A percentile compares a stretch with the other conserved stretches of the same genome.
Evolutionary conservation across 2,888 invertebrate genomes (phyloP).

Genomic region (Candidula unifasciata): DNA sequence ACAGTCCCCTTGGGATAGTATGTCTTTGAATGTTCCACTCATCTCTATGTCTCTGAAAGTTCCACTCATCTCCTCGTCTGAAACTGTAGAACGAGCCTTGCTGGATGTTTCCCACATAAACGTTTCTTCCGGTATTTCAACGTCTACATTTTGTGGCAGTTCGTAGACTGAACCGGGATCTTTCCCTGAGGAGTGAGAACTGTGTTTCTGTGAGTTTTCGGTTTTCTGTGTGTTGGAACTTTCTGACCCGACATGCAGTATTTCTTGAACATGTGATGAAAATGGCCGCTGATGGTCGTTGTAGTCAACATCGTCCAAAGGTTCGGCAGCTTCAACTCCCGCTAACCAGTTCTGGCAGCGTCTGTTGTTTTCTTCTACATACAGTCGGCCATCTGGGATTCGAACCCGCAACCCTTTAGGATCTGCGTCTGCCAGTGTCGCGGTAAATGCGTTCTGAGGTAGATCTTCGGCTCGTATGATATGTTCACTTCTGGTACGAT

Average conservation of each 20-base stretch:
- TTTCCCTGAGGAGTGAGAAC: neutral
- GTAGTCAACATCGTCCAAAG: constrained; percentile 67
- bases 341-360: constrained; percentile 73
- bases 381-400: constrained; percentile 62
- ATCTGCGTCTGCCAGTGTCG: constrained; percentile 68
- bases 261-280: neutral
- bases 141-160: constrained; percentile 51
- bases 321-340: constrained; percentile 69
- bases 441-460: constrained; percentile 66
- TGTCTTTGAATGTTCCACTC: constrained; percentile 8
- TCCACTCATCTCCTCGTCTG: constrained; percentile 7
- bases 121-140: constrained; percentile 58
- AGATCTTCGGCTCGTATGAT: constrained; percentile 69
- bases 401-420: constrained; percentile 67
- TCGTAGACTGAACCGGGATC: constrained; percentile 7
- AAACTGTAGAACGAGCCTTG: neutral
- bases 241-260: neutral
- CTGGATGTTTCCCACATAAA: constrained; percentile 51
- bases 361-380: constrained; percentile 69
- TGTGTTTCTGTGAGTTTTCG: neutral
- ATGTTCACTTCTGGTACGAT: constrained; percentile 72
- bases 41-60: constrained; percentile 19
- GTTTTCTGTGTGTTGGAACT: neutral
- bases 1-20: neutral
- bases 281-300: constrained; percentile 49